Conservation (phyloP, 53 echinoderm and acorn worm species). For the Luidia sarsii region DNA sequence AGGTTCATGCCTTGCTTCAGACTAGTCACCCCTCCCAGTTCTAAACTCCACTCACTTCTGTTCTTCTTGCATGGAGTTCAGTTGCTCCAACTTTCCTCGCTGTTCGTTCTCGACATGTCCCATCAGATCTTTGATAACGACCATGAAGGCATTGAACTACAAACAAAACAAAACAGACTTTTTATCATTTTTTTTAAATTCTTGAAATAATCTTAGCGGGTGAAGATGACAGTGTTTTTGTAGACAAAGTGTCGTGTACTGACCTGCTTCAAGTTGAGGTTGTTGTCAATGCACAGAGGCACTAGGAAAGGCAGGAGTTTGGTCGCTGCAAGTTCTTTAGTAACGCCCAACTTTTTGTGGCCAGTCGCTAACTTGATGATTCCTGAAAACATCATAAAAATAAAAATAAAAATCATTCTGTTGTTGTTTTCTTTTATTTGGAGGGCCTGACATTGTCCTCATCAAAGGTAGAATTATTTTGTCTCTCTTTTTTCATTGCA, state of each 20-base stretch:
- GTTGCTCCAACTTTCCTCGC: slow-evolving; percentile 84
- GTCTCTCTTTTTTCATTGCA: too few relatives aligned
- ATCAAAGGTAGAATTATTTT: too few relatives aligned
- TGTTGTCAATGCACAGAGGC: slow-evolving; percentile 89
- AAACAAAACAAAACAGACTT: not conserved
- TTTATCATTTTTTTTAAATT: not conserved
- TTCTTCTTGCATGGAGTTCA: slow-evolving; percentile 82
- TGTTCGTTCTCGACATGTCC: slow-evolving; percentile 81
- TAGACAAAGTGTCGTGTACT: not conserved
- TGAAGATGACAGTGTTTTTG: not conserved
- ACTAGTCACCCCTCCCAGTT: too few relatives aligned
- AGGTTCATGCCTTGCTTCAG: too few relatives aligned
- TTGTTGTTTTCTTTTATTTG: too few relatives aligned
- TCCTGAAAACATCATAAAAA: too few relatives aligned
- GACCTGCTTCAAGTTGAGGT: slow-evolving; percentile 88
- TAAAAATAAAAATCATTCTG: not conserved
- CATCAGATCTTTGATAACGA: slow-evolving; percentile 78
- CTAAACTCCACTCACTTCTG: slow-evolving; percentile 85
- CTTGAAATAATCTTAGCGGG: not conserved
- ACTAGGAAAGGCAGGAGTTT: slow-evolving; percentile 86
- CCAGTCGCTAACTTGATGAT: slow-evolving; percentile 77
- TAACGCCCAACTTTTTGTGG: slow-evolving; percentile 95
- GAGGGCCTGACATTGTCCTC: too few relatives aligned
- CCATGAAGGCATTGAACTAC: slow-evolving; percentile 91
- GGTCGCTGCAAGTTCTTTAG: slow-evolving; percentile 87